These are phyloP conservation scores for Notolepis coatsorum DNA, from an alignment of 2,797 vertebrate genomes.

Conservation along the genomic window DNA sequence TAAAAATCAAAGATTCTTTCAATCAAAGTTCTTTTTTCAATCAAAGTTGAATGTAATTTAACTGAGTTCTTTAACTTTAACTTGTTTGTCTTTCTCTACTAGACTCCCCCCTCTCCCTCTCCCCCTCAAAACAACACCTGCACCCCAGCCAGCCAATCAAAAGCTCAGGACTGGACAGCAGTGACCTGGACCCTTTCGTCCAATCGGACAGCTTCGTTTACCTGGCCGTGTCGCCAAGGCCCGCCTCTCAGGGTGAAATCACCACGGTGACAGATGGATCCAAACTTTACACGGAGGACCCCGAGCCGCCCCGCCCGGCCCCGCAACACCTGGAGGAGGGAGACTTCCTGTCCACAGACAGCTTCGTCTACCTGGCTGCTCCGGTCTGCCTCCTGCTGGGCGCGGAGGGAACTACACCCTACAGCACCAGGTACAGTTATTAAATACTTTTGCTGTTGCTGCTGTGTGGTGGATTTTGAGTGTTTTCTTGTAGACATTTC, in stretches of 20 bases:
- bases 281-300: constrained; percentile 2
- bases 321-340: constrained; percentile 77
- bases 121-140: constrained; percentile 69
- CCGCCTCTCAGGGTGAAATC: constrained; percentile 53
- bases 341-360: constrained; percentile 85
- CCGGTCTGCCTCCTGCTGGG: constrained; percentile 81
- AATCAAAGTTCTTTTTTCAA: too few species aligned
- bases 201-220: constrained; percentile 86
- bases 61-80: too few species aligned
- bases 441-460: not conserved
- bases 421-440: constrained; percentile 69
- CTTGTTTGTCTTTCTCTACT: too few species aligned
- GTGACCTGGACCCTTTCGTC: constrained; percentile 81
- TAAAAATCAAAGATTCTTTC: too few species aligned
- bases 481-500: too few species aligned
- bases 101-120: constrained; percentile 54
- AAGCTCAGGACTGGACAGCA: constrained; percentile 74
- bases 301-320: constrained; percentile 43
- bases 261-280: constrained; percentile 18
- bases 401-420: constrained; percentile 73
- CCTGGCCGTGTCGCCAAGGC: constrained; percentile 80
- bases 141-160: constrained; percentile 68
- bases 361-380: constrained; percentile 85
- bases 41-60: too few species aligned
- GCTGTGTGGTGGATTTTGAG: not conserved